Conservation (phyloP, 2,113 vertebrate species). For the Nothobranchius kuhntae region DNA sequence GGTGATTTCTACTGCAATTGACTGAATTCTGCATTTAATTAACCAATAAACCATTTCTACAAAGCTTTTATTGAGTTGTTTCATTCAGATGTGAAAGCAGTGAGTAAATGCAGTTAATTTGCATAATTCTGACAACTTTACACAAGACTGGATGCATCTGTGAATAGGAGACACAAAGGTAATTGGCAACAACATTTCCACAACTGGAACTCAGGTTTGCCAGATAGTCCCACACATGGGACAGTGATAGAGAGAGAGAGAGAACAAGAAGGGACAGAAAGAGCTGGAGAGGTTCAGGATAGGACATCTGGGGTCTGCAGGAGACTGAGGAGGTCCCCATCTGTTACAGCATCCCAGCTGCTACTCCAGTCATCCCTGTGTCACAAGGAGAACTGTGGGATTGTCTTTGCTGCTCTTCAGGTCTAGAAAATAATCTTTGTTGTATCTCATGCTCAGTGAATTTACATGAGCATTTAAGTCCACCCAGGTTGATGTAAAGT, state of each 20-base stretch:
- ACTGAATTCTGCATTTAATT: too few species aligned
- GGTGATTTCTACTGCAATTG: too few species aligned
- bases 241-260: conserved; percentile 29
- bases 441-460: not conserved
- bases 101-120: too few species aligned
- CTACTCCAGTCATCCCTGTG: conserved; percentile 45
- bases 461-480: too few species aligned
- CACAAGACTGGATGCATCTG: conserved; percentile 43
- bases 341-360: conserved; percentile 73
- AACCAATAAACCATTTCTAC: too few species aligned
- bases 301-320: conserved; percentile 71
- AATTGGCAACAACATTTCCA: conserved; percentile 57
- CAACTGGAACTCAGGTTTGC: conserved; percentile 53
- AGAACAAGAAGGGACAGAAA: conserved; percentile 24
- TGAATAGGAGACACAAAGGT: conserved; percentile 11
- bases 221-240: conserved; percentile 36
- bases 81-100: too few species aligned
- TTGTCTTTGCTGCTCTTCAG: conserved; percentile 31
- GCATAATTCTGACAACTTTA: too few species aligned
- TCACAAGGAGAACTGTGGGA: conserved; percentile 57
- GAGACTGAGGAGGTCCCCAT: conserved; percentile 69
- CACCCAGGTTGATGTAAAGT: too few species aligned
- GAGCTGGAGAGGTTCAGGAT: conserved; percentile 12
- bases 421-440: conserved; percentile 6
- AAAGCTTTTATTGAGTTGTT: too few species aligned